phyloP scores from a whole-genome alignment of 2,888 invertebrate genomes.

The Leucophora obtusa region DNA sequence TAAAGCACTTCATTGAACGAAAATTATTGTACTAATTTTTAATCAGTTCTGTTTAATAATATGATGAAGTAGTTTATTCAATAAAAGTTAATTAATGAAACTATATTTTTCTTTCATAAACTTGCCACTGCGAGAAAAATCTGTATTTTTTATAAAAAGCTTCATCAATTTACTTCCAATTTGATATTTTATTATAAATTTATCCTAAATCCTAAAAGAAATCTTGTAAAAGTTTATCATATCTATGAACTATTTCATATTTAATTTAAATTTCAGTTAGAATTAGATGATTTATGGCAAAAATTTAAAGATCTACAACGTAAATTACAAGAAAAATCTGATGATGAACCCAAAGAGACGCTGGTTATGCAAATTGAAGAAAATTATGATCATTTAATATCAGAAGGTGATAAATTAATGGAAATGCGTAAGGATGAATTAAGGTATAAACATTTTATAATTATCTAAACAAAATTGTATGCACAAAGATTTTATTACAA shows the following conservation, averaged over 20 bases:
- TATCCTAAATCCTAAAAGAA: too few species aligned
- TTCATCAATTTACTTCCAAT: background rate
- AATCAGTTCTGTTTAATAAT: too few species aligned
- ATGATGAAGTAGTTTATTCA: too few species aligned
- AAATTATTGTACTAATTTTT: too few species aligned
- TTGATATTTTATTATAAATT: too few species aligned
- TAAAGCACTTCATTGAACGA: too few species aligned
- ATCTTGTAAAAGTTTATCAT: too few species aligned
- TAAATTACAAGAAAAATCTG: conserved; percentile 75
- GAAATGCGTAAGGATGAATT: conserved; percentile 75
- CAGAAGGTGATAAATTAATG: conserved; percentile 76
- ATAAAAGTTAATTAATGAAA: too few species aligned
- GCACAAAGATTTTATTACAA: background rate
- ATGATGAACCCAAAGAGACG: conserved; percentile 75
- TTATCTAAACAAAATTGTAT: background rate
- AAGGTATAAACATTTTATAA: conserved; percentile 67
- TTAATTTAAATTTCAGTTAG: conserved; percentile 62
- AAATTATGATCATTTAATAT: conserved; percentile 77
- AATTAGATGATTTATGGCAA: conserved; percentile 76
- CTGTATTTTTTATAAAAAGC: background rate
- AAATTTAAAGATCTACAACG: conserved; percentile 77
- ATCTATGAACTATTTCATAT: too few species aligned
- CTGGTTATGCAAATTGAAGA: conserved; percentile 77
- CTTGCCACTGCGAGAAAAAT: too few species aligned
- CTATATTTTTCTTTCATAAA: too few species aligned